phyloP scores from a whole-genome alignment of 2,888 invertebrate species.

The Agrenia bidenticulata region DNA sequence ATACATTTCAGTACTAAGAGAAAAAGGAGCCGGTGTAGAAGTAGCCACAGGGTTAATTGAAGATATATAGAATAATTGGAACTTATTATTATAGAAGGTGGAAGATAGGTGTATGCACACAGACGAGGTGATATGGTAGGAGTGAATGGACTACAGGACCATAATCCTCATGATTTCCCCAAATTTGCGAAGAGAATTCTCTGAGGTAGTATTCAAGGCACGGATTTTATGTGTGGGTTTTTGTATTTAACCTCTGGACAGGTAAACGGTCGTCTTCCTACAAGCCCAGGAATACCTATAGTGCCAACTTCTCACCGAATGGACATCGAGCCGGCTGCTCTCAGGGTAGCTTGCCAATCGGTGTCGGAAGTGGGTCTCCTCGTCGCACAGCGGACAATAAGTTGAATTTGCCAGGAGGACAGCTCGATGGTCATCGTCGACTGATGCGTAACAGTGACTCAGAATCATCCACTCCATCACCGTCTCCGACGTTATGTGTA shows the following conservation, averaged over 20 bases:
- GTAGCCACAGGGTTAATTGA: conserved; percentile 18
- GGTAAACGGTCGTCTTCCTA: conserved; percentile 50
- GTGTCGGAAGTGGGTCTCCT: conserved; percentile 26
- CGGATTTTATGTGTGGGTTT: neutral
- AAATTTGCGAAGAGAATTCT: neutral
- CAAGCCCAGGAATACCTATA: conserved; percentile 48
- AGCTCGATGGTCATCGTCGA: conserved; percentile 32
- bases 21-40: neutral
- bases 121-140: too few species aligned
- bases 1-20: neutral
- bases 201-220: neutral
- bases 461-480: conserved; percentile 59
- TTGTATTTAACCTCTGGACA: conserved; percentile 8
- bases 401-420: conserved; percentile 34
- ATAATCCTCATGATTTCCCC: too few species aligned
- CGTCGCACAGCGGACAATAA: conserved; percentile 23
- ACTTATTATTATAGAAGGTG: too few species aligned
- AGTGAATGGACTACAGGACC: too few species aligned
- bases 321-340: conserved; percentile 39
- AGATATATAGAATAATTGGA: conserved; percentile 3
- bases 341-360: conserved; percentile 26
- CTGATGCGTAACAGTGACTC: conserved; percentile 41
- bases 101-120: too few species aligned
- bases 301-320: conserved; percentile 44
- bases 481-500: conserved; percentile 46